Evolutionary conservation across 2,113 vertebrate species (phyloP).

Genomic region (Jacana jacana): DNA sequence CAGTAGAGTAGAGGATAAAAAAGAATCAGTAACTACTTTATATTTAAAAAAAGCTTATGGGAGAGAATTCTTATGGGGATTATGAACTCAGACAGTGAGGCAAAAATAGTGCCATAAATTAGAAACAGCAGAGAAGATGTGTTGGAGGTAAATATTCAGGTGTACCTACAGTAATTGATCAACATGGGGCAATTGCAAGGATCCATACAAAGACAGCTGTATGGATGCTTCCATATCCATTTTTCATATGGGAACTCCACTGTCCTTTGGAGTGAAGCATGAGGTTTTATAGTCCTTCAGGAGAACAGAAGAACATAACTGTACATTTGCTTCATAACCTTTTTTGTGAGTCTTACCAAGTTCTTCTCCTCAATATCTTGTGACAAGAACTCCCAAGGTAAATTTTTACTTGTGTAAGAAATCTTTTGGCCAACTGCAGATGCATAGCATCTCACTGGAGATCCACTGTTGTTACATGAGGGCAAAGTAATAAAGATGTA

Average conservation of each 20-base stretch:
- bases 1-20: neutral
- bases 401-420: neutral
- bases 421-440: neutral
- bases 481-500: neutral
- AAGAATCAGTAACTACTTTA: neutral
- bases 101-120: neutral
- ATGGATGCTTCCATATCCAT: neutral
- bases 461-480: neutral
- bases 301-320: neutral
- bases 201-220: neutral
- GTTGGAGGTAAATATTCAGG: neutral
- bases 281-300: neutral
- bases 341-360: neutral
- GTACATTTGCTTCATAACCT: neutral
- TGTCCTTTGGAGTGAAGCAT: neutral
- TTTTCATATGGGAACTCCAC: neutral
- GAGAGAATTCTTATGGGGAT: neutral
- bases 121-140: neutral
- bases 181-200: neutral
- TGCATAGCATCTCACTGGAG: fast-evolving
- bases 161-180: neutral
- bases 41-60: neutral
- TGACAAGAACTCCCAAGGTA: neutral
- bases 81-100: neutral
- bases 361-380: neutral